Evolutionary conservation across 1,140 invertebrate genomes (phyloP), one percentile per base, ranked within the genome.

Genomic region (Phortica variegata): DNA sequence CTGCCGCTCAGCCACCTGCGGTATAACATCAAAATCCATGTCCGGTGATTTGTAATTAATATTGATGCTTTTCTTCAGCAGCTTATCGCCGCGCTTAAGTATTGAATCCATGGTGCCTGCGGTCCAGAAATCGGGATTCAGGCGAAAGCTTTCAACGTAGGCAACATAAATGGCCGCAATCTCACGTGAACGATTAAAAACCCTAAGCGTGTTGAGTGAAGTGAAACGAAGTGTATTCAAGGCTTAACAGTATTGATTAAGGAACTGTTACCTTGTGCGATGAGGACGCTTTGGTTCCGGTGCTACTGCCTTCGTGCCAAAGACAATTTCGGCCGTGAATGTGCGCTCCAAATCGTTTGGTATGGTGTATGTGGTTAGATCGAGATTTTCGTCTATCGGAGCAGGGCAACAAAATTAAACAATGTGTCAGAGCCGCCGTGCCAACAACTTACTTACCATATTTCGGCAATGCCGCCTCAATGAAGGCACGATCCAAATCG

Each of bases 101-200:
- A 75, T 75, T 4, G 39, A 33, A 37, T 75, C 65, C 56, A 75
- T 58, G 2, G 65, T 75, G n/a, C 32, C 48, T 0, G 54, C 56
- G 1, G 58, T 70, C 72, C 72, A 75, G 53, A 69, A 74, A 41
- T 74, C 72, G 0, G 71, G 68, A 52, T 71, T 74, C 32, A 72
- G 38, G 2, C 58, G 58, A 44, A 72, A 74, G 13, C 57, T 72
- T 34, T 71, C 72, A 13, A 74, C 61, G 19, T 61, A 74, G 29
- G 72, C 72, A 5, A 69, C n/a, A 16, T 59, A 72, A 20, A 74
- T 45, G 20, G 53, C 54, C 1, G 68, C 72, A 1, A 74, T 51
- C 31, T 74, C 72, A 29, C 52, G 51, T 4, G 71, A 68, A 9
- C 72, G 56, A 20, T 55, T 26, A 34, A 49, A 63, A 13, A 60